Conservation (phyloP, 2,113 vertebrate genomes). For the Chaenocephalus aceratus region DNA sequence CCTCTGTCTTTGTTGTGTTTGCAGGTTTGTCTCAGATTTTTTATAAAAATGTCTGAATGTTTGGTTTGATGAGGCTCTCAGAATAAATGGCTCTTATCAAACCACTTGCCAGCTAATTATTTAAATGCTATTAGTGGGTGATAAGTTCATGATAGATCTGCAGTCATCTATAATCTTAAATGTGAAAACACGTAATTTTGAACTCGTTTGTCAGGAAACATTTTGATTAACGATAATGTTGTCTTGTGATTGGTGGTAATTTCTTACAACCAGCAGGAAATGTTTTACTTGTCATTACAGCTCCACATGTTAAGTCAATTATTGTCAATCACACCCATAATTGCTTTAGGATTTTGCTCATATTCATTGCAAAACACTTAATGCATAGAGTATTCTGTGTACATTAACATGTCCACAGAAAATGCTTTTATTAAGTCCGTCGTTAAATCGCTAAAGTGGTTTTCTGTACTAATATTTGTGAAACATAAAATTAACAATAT, state of each 20-base stretch:
- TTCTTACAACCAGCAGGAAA: constrained; percentile 13
- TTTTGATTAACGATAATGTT: constrained; percentile 17
- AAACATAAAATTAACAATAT: too few species aligned
- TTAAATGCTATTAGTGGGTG: constrained; percentile 1
- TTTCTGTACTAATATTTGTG: too few species aligned
- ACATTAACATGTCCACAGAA: too few species aligned
- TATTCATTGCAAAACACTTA: neutral
- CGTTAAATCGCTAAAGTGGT: too few species aligned
- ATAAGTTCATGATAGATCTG: constrained; percentile 6
- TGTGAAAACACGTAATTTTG: constrained; percentile 2
- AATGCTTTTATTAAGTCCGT: too few species aligned
- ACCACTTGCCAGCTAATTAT: constrained; percentile 7
- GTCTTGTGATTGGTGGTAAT: neutral
- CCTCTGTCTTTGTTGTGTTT: constrained; percentile 40
- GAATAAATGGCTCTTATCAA: constrained; percentile 14
- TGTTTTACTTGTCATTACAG: constrained; percentile 20
- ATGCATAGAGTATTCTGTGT: neutral
- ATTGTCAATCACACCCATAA: constrained; percentile 25
- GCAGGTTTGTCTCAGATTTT: constrained; percentile 34
- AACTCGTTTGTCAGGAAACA: neutral
- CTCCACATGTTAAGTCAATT: constrained; percentile 15
- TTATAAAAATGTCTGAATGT: constrained; percentile 27
- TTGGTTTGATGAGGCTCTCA: constrained; percentile 24
- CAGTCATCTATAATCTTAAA: constrained; percentile 10
- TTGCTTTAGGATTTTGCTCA: neutral